These are phyloP conservation scores for Griposia aprilina DNA, from an alignment of 2,888 invertebrate species.

Conservation along the genomic window DNA sequence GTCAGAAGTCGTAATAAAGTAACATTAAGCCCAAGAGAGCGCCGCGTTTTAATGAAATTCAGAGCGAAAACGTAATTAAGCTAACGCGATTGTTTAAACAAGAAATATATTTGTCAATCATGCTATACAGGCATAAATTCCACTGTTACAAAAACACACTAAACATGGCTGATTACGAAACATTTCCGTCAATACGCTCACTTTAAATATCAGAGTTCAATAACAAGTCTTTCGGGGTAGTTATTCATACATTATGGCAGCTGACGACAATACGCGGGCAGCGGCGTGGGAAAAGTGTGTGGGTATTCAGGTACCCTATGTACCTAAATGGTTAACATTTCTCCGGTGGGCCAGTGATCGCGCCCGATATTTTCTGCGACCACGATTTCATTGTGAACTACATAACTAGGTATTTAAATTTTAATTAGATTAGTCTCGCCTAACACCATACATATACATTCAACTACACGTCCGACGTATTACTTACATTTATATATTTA, in stretches of 20 bases:
- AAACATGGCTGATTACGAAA: constrained; percentile 41
- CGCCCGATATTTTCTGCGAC: constrained; percentile 76
- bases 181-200: constrained; percentile 53
- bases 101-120: constrained; percentile 45
- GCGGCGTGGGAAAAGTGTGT: constrained; percentile 76
- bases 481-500: neutral
- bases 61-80: constrained; percentile 29
- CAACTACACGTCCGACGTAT: neutral
- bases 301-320: constrained; percentile 78
- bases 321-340: constrained; percentile 81
- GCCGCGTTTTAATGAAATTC: constrained; percentile 59
- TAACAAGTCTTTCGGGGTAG: constrained; percentile 66
- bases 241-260: constrained; percentile 65
- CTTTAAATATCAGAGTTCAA: constrained; percentile 66
- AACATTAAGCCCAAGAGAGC: constrained; percentile 50
- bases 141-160: constrained; percentile 19
- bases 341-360: constrained; percentile 71
- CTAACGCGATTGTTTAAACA: constrained; percentile 29
- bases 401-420: constrained; percentile 76
- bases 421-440: constrained; percentile 75
- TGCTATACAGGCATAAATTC: constrained; percentile 12
- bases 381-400: constrained; percentile 78
- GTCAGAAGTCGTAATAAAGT: constrained; percentile 63
- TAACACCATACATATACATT: constrained; percentile 11
- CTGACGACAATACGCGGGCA: constrained; percentile 72